Base-by-base conservation (phyloP, 2,113 vertebrate species). In the Collichthys lucidus region DNA sequence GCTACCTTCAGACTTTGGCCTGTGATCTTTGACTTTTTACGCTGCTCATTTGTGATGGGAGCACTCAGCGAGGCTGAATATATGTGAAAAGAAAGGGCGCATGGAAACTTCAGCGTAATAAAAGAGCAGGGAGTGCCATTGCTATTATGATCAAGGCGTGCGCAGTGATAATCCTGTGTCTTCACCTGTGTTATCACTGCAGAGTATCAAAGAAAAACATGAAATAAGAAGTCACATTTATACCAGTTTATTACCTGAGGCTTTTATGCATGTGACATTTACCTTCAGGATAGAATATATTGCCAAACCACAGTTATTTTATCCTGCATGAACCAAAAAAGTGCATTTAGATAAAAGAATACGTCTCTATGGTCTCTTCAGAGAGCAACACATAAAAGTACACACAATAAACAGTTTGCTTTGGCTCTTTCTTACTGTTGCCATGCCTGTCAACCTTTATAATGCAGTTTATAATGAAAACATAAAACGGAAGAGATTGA, bases 1-100 rank as follows among this genome's bases (percentile, higher is more conserved):
- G 47, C 44, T 42, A 68, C 74, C 80, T 80, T 68, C 80, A 59
- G 68, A 64, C 67, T 77, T 79, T 83, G 63, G 52, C 7, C 80
- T 66, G 31, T 80, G 67, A 83, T 65, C 77, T 79, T 53, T 82
- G 66, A 63, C 79, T 56, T 77, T 59, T n/a, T 40, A 40, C 44
- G 20, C 10, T 22, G 35, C 26, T 57, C 74, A 44, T 69, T 72
- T 71, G 76, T 78, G 82, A 82, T 60, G 42, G 12, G 26, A 69
- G 52, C 55, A 2, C 26, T 63, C 15, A 0, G 9, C 5, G 46
- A 65, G 78, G 64, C 22, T 61, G 46, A 74, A 77, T 29, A 53
- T 53, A 80, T 35, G 10, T 3, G 26, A 42, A 9, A 44, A 20
- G n/a, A 11, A 16, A 9, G 16, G 2, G 6, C 50, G 17, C 16